phyloP scores from a whole-genome alignment of 2,113 vertebrate genomes.

The Protomyctophum bolini region DNA sequence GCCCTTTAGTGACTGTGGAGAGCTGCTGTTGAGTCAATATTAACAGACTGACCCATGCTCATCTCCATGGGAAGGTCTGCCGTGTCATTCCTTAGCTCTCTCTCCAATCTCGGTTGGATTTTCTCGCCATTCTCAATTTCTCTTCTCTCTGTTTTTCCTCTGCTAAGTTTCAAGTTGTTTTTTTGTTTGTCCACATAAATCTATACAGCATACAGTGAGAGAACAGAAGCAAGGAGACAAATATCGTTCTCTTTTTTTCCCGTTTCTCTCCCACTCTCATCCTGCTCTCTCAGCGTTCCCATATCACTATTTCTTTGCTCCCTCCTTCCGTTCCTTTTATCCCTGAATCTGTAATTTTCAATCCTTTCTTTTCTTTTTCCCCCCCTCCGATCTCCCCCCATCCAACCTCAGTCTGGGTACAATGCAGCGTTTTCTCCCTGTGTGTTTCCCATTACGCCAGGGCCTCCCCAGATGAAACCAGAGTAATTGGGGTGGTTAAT shows the following conservation, averaged over 20 bases:
- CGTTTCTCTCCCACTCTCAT: neutral
- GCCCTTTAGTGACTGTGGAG: slow-evolving; percentile 10
- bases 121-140: too few species aligned
- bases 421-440: slow-evolving; percentile 86
- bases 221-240: too few species aligned
- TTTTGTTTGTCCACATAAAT: neutral
- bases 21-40: slow-evolving; percentile 51
- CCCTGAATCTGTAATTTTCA: slow-evolving; percentile 41
- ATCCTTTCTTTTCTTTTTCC: slow-evolving; percentile 28
- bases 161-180: neutral
- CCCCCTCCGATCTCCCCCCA: slow-evolving; percentile 12
- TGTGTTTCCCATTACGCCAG: slow-evolving; percentile 89
- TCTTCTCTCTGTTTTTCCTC: neutral
- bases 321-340: slow-evolving; percentile 40
- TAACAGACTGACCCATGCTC: slow-evolving; percentile 67
- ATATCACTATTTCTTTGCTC: slow-evolving; percentile 29
- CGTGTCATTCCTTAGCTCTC: slow-evolving; percentile 35
- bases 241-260: neutral
- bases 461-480: slow-evolving; percentile 96
- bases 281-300: neutral
- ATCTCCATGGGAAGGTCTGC: slow-evolving; percentile 62
- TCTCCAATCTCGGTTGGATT: neutral
- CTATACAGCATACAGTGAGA: too few species aligned
- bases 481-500: slow-evolving; percentile 99
- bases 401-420: slow-evolving; percentile 50